phyloP scores from a whole-genome alignment of 2,797 vertebrate genomes.

The Sebastes ruberrimus region DNA sequence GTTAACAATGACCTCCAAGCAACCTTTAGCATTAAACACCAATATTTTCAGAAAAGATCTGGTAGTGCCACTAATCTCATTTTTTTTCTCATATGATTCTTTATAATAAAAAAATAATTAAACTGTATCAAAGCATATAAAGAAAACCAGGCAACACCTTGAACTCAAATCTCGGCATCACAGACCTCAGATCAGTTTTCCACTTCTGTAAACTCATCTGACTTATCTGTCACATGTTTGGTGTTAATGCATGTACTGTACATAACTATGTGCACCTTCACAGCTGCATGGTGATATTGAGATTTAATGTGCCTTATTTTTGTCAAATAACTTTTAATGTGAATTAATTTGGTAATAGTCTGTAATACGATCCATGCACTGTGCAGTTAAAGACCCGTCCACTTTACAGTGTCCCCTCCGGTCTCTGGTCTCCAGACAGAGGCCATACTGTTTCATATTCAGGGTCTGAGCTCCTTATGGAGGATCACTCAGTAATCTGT shows the following conservation, averaged over 20 bases:
- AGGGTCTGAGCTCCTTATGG: constrained; percentile 36
- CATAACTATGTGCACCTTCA: background rate
- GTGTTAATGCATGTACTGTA: background rate
- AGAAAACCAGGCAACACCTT: too few relatives aligned
- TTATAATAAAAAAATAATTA: background rate
- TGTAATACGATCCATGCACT: background rate
- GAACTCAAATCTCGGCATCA: background rate
- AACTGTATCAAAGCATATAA: background rate
- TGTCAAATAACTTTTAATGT: background rate
- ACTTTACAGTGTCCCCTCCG: background rate
- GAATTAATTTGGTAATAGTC: background rate
- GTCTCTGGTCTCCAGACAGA: background rate
- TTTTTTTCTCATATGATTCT: background rate
- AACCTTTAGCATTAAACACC: background rate
- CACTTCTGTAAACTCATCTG: background rate
- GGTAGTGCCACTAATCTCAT: background rate
- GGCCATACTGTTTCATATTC: constrained; percentile 3
- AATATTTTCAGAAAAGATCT: background rate
- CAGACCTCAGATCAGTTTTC: background rate
- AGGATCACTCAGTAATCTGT: constrained; percentile 46
- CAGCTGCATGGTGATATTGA: background rate
- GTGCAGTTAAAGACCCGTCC: background rate
- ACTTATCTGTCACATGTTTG: background rate
- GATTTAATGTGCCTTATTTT: background rate
- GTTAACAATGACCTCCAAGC: background rate